These are phyloP conservation scores for Prorops nasuta DNA, from an alignment of 1,140 invertebrate species.

Conservation along the genomic window DNA sequence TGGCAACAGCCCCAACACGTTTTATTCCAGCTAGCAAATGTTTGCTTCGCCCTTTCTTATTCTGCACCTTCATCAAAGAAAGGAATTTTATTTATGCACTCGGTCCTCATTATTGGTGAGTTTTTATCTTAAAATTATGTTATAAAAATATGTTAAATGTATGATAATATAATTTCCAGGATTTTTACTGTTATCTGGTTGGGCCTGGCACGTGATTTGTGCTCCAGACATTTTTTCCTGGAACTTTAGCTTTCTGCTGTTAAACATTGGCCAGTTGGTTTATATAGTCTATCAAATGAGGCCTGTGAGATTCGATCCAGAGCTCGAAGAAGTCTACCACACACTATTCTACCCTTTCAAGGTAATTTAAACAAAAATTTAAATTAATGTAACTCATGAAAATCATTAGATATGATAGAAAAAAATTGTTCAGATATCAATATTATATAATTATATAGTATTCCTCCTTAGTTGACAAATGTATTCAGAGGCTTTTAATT, in stretches of 20 bases:
- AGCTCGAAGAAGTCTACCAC: constrained; percentile 82
- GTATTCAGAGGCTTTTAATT: too few relatives aligned
- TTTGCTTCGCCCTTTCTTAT: constrained; percentile 73
- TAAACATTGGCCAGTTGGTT: constrained; percentile 80
- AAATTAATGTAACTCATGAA: too few relatives aligned
- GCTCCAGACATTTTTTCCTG: constrained; percentile 86
- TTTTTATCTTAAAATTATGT: too few relatives aligned
- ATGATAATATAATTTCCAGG: too few relatives aligned
- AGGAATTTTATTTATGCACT: constrained; percentile 80
- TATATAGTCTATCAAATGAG: constrained; percentile 81
- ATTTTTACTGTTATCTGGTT: constrained; percentile 78
- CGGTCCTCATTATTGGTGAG: constrained; percentile 73
- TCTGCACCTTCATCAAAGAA: constrained; percentile 75
- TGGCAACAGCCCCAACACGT: constrained; percentile 53
- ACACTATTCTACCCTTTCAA: constrained; percentile 81
- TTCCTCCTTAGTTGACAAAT: too few relatives aligned
- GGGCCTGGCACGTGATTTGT: constrained; percentile 88
- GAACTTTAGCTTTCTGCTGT: constrained; percentile 83
- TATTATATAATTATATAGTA: too few relatives aligned
- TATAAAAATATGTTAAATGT: too few relatives aligned
- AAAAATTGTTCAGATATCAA: too few relatives aligned
- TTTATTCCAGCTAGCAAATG: constrained; percentile 71
- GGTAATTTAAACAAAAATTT: too few relatives aligned
- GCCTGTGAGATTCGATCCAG: constrained; percentile 81
- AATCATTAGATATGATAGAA: neutral